A percentile compares a stretch with the other conserved stretches of the same genome.
These are phyloP conservation scores for Andrena marginata DNA, from an alignment of 2,888 invertebrate species.

Conservation along the genomic window DNA sequence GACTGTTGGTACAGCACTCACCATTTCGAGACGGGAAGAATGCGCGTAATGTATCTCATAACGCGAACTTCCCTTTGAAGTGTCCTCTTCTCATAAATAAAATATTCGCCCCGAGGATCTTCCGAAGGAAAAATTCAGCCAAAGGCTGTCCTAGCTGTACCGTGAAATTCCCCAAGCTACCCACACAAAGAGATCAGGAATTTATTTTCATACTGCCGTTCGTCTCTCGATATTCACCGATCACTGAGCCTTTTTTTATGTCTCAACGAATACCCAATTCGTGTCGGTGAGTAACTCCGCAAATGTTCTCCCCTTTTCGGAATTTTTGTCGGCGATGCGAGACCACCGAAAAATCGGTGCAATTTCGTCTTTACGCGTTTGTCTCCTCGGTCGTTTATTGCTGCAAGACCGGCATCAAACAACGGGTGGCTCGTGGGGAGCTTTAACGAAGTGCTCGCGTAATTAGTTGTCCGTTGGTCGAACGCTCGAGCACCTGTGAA, in stretches of 20 bases:
- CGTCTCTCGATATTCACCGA: neutral
- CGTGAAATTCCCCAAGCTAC: neutral
- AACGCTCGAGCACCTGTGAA: slow-evolving; percentile 9
- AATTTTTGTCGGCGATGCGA: neutral
- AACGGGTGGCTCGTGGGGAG: neutral
- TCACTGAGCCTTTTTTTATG: neutral
- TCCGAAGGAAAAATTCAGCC: neutral
- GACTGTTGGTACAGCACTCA: neutral
- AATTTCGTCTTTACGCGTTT: slow-evolving; percentile 18
- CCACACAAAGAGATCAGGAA: neutral
- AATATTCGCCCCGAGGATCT: slow-evolving; percentile 9
- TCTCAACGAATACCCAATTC: too few species aligned
- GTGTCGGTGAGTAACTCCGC: too few species aligned
- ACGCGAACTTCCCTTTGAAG: slow-evolving; percentile 11
- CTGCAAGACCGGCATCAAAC: neutral
- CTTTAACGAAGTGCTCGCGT: slow-evolving; percentile 37
- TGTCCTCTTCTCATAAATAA: slow-evolving; percentile 22
- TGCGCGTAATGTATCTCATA: neutral
- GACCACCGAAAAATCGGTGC: neutral
- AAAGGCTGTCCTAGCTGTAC: neutral
- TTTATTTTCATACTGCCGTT: neutral
- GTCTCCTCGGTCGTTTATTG: slow-evolving; percentile 22
- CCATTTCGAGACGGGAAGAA: slow-evolving; percentile 1
- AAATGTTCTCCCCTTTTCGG: too few species aligned
- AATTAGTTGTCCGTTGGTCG: slow-evolving; percentile 24